A percentile compares a stretch with the other conserved stretches of the same genome.
These are phyloP conservation scores for Pseudoatta argentina DNA, from an alignment of 1,140 invertebrate genomes.

Conservation along the genomic window DNA sequence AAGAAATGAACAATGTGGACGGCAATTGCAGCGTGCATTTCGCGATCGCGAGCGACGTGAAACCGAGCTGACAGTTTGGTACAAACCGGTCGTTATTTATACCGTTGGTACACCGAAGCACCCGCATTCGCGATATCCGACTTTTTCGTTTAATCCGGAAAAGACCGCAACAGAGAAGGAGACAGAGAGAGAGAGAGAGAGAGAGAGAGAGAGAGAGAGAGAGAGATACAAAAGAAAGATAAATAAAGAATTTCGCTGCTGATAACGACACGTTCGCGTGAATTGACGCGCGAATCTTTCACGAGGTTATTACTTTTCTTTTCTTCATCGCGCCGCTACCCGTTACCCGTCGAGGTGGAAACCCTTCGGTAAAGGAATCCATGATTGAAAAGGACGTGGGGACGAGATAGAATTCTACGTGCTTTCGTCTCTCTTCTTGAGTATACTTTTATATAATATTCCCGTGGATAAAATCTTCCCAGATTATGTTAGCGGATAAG, in stretches of 20 bases:
- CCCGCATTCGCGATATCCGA: background rate
- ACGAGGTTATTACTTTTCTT: background rate
- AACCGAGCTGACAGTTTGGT: background rate
- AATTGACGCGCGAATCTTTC: background rate
- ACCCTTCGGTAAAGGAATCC: background rate
- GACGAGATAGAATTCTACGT: conserved; percentile 3
- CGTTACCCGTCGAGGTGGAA: background rate
- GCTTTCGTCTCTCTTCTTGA: background rate
- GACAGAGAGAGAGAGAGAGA: background rate
- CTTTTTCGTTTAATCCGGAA: conserved; percentile 14
- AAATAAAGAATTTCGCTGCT: background rate
- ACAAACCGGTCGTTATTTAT: conserved; percentile 38
- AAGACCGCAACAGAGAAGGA: background rate
- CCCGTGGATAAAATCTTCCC: background rate
- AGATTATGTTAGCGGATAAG: conserved; percentile 7
- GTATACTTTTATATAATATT: background rate
- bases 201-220: no score
- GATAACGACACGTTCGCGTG: background rate
- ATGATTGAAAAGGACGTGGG: conserved; percentile 17
- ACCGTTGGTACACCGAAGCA: no score
- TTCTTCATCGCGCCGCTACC: background rate
- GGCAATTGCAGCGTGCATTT: background rate
- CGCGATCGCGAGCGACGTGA: background rate
- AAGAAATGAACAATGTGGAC: conserved; percentile 14
- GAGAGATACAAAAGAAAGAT: background rate